A percentile compares a stretch with the other conserved stretches of the same genome.
phyloP scores from a whole-genome alignment of 2,888 invertebrate species.

The Andrena haemorrhoa region DNA sequence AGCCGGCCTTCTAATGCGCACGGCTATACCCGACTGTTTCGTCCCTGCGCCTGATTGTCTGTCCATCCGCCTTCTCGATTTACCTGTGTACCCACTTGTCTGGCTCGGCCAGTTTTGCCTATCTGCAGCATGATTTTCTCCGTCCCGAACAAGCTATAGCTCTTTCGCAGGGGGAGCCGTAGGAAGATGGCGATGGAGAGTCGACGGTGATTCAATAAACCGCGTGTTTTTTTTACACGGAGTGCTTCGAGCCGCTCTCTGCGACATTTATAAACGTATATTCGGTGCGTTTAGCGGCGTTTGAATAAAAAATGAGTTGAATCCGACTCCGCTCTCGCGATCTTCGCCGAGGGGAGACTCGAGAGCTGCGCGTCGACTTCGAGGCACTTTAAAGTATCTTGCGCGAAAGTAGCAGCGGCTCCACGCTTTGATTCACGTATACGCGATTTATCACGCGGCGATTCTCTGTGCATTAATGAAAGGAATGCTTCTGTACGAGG shows the following conservation, averaged over 20 bases:
- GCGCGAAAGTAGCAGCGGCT: too few species aligned
- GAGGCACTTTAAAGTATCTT: too few species aligned
- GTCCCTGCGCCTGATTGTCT: constrained; percentile 27
- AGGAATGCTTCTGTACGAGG: neutral
- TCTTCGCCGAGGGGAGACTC: too few species aligned
- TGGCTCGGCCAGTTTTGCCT: constrained; percentile 14
- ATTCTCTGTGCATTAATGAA: constrained; percentile 19
- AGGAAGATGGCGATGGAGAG: neutral
- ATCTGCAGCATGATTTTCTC: constrained; percentile 31
- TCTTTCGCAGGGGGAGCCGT: neutral
- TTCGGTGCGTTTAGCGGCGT: too few species aligned
- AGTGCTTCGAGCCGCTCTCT: too few species aligned
- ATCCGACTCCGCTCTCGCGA: too few species aligned
- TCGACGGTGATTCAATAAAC: neutral
- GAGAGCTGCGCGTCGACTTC: too few species aligned
- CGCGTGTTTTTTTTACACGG: too few species aligned
- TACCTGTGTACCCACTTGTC: constrained; percentile 28
- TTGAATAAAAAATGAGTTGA: too few species aligned
- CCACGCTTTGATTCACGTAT: too few species aligned
- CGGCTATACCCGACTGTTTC: constrained; percentile 45
- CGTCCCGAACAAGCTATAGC: constrained; percentile 26
- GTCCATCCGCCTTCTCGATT: constrained; percentile 46
- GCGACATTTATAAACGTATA: too few species aligned
- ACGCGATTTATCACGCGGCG: constrained; percentile 32
- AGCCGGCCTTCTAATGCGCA: constrained; percentile 57